Evolutionary conservation across 1,140 invertebrate genomes (phyloP).

Genomic region (Cotesia glomerata): DNA sequence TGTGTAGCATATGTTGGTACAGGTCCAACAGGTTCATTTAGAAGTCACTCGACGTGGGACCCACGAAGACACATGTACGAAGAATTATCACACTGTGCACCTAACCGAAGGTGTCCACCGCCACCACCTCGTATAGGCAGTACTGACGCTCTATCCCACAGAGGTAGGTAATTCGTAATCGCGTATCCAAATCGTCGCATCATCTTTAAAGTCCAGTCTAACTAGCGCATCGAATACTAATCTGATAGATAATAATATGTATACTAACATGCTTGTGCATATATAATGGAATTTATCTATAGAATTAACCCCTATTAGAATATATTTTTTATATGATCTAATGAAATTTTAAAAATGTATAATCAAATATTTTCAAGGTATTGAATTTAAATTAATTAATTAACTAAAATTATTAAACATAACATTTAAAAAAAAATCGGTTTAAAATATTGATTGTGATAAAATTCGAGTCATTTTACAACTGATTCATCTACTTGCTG

Average conservation of each 20-base stretch:
- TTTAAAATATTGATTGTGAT: not conserved
- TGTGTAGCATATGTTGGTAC: slow-evolving; percentile 61
- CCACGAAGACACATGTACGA: slow-evolving; percentile 86
- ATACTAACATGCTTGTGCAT: not conserved
- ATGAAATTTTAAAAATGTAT: not conserved
- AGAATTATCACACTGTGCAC: slow-evolving; percentile 72
- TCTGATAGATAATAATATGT: not conserved
- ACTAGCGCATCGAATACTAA: slow-evolving; percentile 7
- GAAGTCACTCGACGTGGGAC: slow-evolving; percentile 84
- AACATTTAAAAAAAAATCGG: not conserved
- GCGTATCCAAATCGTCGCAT: slow-evolving; percentile 29
- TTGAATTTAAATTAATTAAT: not conserved
- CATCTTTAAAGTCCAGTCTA: slow-evolving; percentile 30
- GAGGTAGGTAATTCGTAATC: slow-evolving; percentile 56
- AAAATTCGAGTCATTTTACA: not conserved
- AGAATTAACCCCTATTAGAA: not conserved
- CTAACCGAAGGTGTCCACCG: slow-evolving; percentile 64
- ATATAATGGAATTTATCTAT: not conserved
- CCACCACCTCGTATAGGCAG: slow-evolving; percentile 63
- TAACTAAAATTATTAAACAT: not conserved
- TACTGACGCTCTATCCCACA: slow-evolving; percentile 55
- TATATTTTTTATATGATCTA: not conserved
- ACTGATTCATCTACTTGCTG: slow-evolving; percentile 20
- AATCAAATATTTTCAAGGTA: not conserved
- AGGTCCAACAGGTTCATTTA: slow-evolving; percentile 64